Evolutionary conservation across 1,140 invertebrate species (phyloP), one percentile per base, ranked within the genome.

Genomic region (Hycleus phaleratus): DNA sequence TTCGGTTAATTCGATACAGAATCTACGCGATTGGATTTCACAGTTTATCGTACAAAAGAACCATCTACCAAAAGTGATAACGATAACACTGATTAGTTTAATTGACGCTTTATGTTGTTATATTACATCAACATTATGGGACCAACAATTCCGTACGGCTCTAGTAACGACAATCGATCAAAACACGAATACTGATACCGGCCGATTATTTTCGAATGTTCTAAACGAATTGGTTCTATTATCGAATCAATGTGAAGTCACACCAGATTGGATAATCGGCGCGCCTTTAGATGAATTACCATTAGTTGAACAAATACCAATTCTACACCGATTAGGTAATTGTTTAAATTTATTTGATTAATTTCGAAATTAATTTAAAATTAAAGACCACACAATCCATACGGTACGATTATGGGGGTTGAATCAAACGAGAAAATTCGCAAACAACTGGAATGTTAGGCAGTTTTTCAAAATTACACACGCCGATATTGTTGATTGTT

Each of bases 231-330:
- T 87, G n/a, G 82, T 84, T 0, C 74, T 70, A 0, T 70, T 86
- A 4, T 84, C 78, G 59, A 87, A 87, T 65, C 80, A 81, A 49
- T 87, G 84, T 61, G 85, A 88, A 71, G 78, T 81, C 0, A 82
- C 83, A 0, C 81, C 79, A 58, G 81, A 85, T 54, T 84, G 82
- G 75, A 79, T 83, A 12, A 67, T 82, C 47, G 82, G 82, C 2
- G 82, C 82, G 1, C 82, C 82, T 0, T 67, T 85, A 9, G 83
- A 85, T 58, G 82, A 89, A 61, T 65, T 89, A 46, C 86, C 87
- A 0, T 75, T 90, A 4, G 85, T 87, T 0, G 88, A 90, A 67
- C 87, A 90, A 73, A 90, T 90, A 68, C 84, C 87, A 3, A 81
- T 89, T 40, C 74, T 90, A 3, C 87, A 90, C 69, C 77, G 87